phyloP scores from a whole-genome alignment of 2,888 invertebrate species.

The Drosophila mulleri region DNA sequence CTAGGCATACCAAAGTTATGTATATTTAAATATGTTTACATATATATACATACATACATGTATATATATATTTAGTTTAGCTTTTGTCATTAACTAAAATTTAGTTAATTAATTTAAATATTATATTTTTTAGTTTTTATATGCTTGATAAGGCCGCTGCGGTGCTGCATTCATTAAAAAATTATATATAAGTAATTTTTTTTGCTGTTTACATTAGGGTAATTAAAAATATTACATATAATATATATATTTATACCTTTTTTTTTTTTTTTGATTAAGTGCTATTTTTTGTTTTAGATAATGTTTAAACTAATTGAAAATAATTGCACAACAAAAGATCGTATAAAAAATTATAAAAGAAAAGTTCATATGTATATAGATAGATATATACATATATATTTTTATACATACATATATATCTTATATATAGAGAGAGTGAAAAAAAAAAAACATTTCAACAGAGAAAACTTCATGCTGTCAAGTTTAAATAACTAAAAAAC shows the following conservation, averaged over 20 bases:
- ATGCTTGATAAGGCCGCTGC: conserved; percentile 72
- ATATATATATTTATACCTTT: conserved; percentile 1
- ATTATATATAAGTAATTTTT: conserved; percentile 21
- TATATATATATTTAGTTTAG: conserved; percentile 26
- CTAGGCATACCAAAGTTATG: conserved; percentile 66
- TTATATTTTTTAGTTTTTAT: conserved; percentile 18
- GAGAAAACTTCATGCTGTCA: conserved; percentile 48
- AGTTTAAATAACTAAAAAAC: conserved; percentile 65
- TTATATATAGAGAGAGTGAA: conserved; percentile 26
- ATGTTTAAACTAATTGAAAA: conserved; percentile 46
- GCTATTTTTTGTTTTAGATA: conserved; percentile 19
- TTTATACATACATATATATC: conserved; percentile 24
- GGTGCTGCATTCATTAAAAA: conserved; percentile 58
- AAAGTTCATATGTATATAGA: not conserved
- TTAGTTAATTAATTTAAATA: conserved; percentile 37
- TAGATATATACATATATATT: not conserved
- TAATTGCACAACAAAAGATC: conserved; percentile 82
- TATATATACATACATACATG: not conserved
- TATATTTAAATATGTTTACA: conserved; percentile 20
- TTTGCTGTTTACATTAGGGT: conserved; percentile 9
- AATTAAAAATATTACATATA: conserved; percentile 15
- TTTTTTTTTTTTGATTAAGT: conserved; percentile 15
- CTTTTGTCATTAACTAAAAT: conserved; percentile 61
- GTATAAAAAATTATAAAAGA: conserved; percentile 43
- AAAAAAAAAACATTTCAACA: conserved; percentile 36